These are phyloP conservation scores for Cacatua alba DNA, from an alignment of 2,113 vertebrate genomes.

Conservation along the genomic window DNA sequence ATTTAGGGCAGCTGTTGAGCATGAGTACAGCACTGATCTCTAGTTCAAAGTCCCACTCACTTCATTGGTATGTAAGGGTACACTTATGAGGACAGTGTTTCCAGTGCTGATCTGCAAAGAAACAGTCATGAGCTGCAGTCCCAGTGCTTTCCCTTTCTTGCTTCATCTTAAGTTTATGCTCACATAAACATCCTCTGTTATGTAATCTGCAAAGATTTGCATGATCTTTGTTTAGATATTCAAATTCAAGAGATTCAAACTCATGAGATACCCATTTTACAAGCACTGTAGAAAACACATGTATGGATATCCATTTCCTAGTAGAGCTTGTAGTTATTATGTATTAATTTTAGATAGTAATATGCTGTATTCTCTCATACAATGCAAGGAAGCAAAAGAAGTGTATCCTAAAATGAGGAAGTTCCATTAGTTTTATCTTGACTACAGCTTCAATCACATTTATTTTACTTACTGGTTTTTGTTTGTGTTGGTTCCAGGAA, in stretches of 20 bases:
- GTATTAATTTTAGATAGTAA: not conserved
- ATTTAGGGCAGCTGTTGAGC: not conserved
- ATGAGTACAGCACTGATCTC: not conserved
- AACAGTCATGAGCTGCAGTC: not conserved
- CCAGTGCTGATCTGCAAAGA: not conserved
- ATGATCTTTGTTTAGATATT: not conserved
- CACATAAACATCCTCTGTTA: not conserved
- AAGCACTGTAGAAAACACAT: not conserved
- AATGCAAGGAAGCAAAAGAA: not conserved
- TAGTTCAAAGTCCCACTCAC: not conserved
- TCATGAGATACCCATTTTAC: not conserved
- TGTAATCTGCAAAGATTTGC: not conserved
- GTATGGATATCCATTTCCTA: not conserved
- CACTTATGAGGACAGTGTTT: fast-evolving
- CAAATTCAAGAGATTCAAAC: not conserved
- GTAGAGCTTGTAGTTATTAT: not conserved
- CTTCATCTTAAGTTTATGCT: not conserved
- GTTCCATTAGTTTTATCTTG: not conserved
- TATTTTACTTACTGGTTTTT: not conserved
- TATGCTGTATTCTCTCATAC: not conserved
- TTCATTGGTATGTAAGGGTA: not conserved
- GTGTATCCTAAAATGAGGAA: not conserved
- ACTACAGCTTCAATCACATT: not conserved
- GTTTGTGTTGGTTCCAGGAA: not conserved
- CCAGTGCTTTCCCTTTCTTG: not conserved